Evolutionary conservation across 2,888 invertebrate genomes (phyloP).

Genomic region (Pseudanteris insignis): DNA sequence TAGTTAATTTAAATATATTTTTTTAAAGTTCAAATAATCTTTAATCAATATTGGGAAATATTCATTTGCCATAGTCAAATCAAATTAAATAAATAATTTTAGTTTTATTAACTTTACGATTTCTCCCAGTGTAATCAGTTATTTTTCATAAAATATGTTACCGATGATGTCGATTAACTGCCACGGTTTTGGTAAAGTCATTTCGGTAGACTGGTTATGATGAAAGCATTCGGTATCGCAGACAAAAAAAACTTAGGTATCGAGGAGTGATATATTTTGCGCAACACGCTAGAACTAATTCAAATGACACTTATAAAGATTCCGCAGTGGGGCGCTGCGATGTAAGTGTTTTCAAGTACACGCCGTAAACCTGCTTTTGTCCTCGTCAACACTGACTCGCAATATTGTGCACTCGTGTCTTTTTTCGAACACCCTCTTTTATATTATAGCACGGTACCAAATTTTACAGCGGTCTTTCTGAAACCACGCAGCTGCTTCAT

Average conservation of each 20-base stretch:
- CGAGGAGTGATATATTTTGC: conserved; percentile 22
- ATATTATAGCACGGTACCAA: conserved; percentile 22
- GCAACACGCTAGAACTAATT: conserved; percentile 37
- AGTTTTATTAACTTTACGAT: too few species aligned
- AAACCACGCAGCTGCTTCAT: conserved; percentile 31
- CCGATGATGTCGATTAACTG: too few species aligned
- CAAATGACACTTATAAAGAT: conserved; percentile 32
- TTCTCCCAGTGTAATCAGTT: too few species aligned
- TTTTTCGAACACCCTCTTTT: conserved; percentile 32
- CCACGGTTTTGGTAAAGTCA: too few species aligned
- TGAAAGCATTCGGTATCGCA: too few species aligned
- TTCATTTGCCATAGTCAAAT: too few species aligned
- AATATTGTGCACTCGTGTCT: conserved; percentile 31
- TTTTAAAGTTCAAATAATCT: too few species aligned
- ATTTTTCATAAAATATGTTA: too few species aligned
- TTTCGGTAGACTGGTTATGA: too few species aligned
- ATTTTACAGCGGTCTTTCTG: conserved; percentile 27
- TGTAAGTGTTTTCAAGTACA: conserved; percentile 35
- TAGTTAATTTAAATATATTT: too few species aligned
- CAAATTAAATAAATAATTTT: too few species aligned
- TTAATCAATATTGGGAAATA: too few species aligned
- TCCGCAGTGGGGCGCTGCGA: conserved; percentile 13
- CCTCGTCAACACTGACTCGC: conserved; percentile 33
- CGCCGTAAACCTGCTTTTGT: conserved; percentile 35
- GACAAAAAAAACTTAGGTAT: conserved; percentile 2